Evolutionary conservation across 2,888 invertebrate genomes (phyloP), one percentile per base, ranked within the genome.

Genomic region (Odontocolon sp.): DNA sequence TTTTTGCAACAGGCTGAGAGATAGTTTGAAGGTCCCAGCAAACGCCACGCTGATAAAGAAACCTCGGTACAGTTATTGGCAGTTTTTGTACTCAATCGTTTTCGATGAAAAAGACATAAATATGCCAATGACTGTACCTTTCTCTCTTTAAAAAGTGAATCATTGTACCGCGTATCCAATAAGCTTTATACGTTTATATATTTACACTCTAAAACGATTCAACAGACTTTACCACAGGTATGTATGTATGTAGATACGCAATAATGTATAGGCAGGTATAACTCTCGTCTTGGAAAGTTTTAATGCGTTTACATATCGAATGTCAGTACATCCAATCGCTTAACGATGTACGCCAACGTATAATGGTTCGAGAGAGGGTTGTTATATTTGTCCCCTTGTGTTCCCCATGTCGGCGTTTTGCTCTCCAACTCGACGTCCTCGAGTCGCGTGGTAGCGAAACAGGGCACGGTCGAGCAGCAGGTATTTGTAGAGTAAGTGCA

Each of bases 271-370:
- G 28, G 18, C 21, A 28, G n/a, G n/a, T 36, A n/a, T 16, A 42
- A 33, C 45, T 50, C 50, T 36, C 50, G 26, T 59, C 38, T 56
- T 59, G 61, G 59, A 68, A 68, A 68, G 50, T 52, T 56, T 73
- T 66, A 59, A 78, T 70, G 73, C 67, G 57, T 64, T 63, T 57
- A 72, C 47, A 64, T 73, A 69, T 77, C 72, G 68, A 59, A 64
- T 77, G 57, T 73, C 72, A 47, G 50, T 74, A 61, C 28, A 54
- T 66, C 23, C 47, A 26, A 68, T 68, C 68, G 57, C 59, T 68
- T 68, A 68, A 59, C 68, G 68, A 68, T 38, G 68, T 45, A 26
- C 47, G 40, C 59, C 26, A 42, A 14, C 5, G 40, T 36, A 23
- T 57, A 68, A 68, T 68, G 50, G 57, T 23, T 38, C 26, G 45